phyloP scores from a whole-genome alignment of 53 echinoderm and acorn worm species.

The Mesocentrotus franciscanus region DNA sequence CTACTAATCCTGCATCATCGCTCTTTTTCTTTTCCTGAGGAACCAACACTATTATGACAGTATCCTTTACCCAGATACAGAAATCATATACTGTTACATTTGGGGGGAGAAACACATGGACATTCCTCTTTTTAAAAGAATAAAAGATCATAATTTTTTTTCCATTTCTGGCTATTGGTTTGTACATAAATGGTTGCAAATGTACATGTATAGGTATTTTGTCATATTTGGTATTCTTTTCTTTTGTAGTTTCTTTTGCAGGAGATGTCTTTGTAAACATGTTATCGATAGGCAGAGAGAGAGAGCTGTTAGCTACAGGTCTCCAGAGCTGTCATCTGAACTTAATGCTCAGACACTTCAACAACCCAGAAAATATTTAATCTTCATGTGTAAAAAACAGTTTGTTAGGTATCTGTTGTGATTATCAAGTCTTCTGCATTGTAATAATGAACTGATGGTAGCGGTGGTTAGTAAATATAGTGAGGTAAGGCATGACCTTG shows the following conservation, averaged over 20 bases:
- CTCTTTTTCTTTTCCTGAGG: background rate
- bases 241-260: constrained; percentile 18
- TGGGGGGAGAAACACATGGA: background rate
- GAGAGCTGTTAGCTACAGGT: background rate
- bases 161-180: background rate
- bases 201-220: background rate
- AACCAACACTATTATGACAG: background rate
- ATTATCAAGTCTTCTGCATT: background rate
- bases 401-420: background rate
- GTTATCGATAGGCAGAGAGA: background rate
- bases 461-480: background rate
- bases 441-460: background rate
- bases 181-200: background rate
- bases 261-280: background rate
- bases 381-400: background rate
- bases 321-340: background rate
- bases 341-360: background rate
- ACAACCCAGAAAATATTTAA: background rate
- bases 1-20: constrained; percentile 32
- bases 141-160: background rate
- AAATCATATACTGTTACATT: background rate
- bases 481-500: background rate
- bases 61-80: background rate
- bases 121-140: background rate
- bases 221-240: constrained; percentile 3